Evolutionary conservation across 2,797 vertebrate genomes (phyloP).

Genomic region (Phataginus tricuspis): DNA sequence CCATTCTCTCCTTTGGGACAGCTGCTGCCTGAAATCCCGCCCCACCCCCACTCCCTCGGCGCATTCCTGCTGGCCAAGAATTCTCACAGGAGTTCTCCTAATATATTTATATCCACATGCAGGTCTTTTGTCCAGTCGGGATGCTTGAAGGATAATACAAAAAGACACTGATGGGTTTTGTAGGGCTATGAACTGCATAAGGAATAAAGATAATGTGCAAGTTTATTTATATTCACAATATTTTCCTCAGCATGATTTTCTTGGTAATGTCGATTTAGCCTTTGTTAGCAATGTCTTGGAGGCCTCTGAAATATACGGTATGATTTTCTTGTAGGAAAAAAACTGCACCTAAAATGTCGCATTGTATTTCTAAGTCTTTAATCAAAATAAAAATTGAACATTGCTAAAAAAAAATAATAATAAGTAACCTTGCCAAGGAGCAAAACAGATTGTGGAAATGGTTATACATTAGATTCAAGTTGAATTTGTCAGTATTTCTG

Average conservation of each 20-base stretch:
- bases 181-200: background rate
- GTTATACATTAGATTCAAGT: slow-evolving; percentile 24
- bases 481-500: slow-evolving; percentile 38
- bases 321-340: background rate
- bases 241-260: slow-evolving; percentile 16
- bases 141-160: background rate
- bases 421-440: slow-evolving; percentile 50
- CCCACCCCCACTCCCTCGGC: background rate
- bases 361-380: slow-evolving; percentile 54
- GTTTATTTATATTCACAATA: slow-evolving; percentile 6
- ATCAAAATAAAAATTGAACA: slow-evolving; percentile 59
- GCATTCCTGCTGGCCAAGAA: background rate
- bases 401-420: slow-evolving; percentile 27
- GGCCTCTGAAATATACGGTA: slow-evolving; percentile 14
- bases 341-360: background rate
- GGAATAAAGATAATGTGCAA: background rate
- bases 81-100: background rate
- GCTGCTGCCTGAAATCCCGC: background rate
- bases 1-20: background rate
- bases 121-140: background rate
- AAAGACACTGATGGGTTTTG: slow-evolving; percentile 12
- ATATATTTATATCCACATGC: background rate
- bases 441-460: slow-evolving; percentile 61
- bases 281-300: slow-evolving; percentile 62
- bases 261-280: background rate